Evolutionary conservation across 2,113 vertebrate species (phyloP), one percentile per base, ranked within the genome.

Genomic region (Okapia johnstoni): DNA sequence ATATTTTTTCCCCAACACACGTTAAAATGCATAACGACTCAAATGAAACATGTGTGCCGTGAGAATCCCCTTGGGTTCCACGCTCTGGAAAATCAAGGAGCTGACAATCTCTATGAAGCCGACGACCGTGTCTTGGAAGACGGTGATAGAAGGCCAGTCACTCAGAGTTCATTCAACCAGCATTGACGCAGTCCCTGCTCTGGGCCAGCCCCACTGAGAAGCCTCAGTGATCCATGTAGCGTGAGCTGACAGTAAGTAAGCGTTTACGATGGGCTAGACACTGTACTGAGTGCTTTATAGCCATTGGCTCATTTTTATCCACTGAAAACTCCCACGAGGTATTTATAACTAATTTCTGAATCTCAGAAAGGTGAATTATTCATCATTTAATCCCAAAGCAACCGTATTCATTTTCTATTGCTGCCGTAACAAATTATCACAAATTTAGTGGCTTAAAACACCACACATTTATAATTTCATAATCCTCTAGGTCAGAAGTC

Each of bases 311-410:
- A 30, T 84, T 89, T 92, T 89, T 25, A 89, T 52, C 87, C 79
- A 21, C 60, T 58, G 73, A 63, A 88, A 97, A 95, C 80, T 92
- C 87, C 90, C 87, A 36, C 17, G 87, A 54, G 73, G 55, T 52
- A 61, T 88, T 84, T 73, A 48, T n/a, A 92, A 96, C 61, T 96
- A 70, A 96, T 79, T 92, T 96, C 95, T 40, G 87, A 77, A 83
- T 84, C 92, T 94, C 94, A 61, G 92, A 79, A 91, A 96, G 26
- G 66, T 93, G 77, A 97, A 70, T 96, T 94, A 95, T 94, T 97
- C 87, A 94, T 97, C 84, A 46, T 73, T 48, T 73, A 70, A 61
- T 94, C 83, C 92, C 63, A 95, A 95, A 97, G 87, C 79, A 54
- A 63, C 70, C 17, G 2, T 93, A 52, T 93, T 79, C 50, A 57